A percentile compares a stretch with the other conserved stretches of the same genome.
Evolutionary conservation across 2,888 invertebrate genomes (phyloP).

Genomic region (Heteromyza rotundicornis): DNA sequence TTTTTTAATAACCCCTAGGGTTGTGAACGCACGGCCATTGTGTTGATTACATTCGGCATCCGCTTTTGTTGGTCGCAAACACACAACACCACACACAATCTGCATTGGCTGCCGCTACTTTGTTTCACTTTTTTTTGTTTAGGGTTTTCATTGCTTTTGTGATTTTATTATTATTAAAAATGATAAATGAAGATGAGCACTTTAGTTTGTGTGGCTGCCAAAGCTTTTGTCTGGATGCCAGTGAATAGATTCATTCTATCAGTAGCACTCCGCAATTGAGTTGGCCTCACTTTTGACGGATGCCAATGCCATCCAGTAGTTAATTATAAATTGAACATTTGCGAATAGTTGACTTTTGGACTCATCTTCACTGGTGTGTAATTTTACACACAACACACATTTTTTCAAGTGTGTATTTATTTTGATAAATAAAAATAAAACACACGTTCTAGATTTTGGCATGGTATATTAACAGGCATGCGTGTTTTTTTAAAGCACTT

Average conservation of each 20-base stretch:
- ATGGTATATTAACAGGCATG: too few species aligned
- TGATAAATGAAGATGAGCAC: conserved; percentile 51
- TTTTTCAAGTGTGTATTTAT: too few species aligned
- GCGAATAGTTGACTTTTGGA: too few species aligned
- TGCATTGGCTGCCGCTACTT: too few species aligned
- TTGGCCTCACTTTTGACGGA: background rate
- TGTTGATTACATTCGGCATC: conserved; percentile 18
- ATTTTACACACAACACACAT: too few species aligned
- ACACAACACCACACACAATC: background rate
- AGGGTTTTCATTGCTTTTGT: conserved; percentile 38
- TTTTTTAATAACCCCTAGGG: conserved; percentile 50
- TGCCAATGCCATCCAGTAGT: too few species aligned
- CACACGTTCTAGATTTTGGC: too few species aligned
- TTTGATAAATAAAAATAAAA: too few species aligned
- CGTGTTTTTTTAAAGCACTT: too few species aligned
- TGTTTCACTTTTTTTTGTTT: conserved; percentile 28
- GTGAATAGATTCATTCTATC: background rate
- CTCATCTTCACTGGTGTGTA: too few species aligned
- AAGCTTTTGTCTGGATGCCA: background rate
- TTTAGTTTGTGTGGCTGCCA: conserved; percentile 5
- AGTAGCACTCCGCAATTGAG: background rate
- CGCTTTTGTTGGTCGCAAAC: conserved; percentile 7
- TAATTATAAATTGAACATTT: too few species aligned
- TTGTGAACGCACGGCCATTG: conserved; percentile 7
- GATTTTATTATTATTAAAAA: conserved; percentile 55